Evolutionary conservation across 2,888 invertebrate genomes (phyloP).

Genomic region (Eustalomyia histrio): DNA sequence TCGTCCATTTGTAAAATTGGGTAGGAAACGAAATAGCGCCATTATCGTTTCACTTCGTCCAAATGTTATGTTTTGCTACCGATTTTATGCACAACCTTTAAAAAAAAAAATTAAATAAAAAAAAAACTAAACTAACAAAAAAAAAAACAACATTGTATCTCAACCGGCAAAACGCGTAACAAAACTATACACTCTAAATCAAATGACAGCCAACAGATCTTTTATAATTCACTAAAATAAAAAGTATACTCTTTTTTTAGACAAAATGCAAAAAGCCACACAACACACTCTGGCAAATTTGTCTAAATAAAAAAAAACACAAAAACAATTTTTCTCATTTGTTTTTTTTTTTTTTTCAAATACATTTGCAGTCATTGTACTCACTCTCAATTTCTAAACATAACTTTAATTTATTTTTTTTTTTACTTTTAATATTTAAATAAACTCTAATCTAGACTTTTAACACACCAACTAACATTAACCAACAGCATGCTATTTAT

Average conservation of each 20-base stretch:
- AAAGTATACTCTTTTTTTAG: slow-evolving; percentile 35
- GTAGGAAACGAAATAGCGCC: no score
- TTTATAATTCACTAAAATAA: slow-evolving; percentile 29
- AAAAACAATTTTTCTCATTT: slow-evolving; percentile 27
- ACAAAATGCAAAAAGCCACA: slow-evolving; percentile 46
- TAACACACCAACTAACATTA: slow-evolving; percentile 26
- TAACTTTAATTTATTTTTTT: slow-evolving; percentile 20
- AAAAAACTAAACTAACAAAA: slow-evolving; percentile 30
- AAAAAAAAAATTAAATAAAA: slow-evolving; percentile 32
- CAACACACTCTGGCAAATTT: slow-evolving; percentile 25
- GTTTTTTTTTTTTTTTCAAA: neutral
- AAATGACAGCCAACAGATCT: slow-evolving; percentile 59
- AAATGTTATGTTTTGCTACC: no score
- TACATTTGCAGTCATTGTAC: slow-evolving; percentile 18
- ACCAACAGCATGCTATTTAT: slow-evolving; percentile 25
- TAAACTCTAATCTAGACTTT: slow-evolving; percentile 12
- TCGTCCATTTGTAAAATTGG: no score
- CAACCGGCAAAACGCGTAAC: slow-evolving; percentile 63
- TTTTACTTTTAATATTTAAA: neutral
- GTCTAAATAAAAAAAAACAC: slow-evolving; percentile 35
- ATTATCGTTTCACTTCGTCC: no score
- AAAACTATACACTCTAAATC: slow-evolving; percentile 50
- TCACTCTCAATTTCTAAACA: slow-evolving; percentile 64
- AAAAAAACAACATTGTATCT: slow-evolving; percentile 50
- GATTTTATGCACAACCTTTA: neutral